Evolutionary conservation across 2,113 vertebrate species (phyloP).

Genomic region (Ictalurus furcatus): DNA sequence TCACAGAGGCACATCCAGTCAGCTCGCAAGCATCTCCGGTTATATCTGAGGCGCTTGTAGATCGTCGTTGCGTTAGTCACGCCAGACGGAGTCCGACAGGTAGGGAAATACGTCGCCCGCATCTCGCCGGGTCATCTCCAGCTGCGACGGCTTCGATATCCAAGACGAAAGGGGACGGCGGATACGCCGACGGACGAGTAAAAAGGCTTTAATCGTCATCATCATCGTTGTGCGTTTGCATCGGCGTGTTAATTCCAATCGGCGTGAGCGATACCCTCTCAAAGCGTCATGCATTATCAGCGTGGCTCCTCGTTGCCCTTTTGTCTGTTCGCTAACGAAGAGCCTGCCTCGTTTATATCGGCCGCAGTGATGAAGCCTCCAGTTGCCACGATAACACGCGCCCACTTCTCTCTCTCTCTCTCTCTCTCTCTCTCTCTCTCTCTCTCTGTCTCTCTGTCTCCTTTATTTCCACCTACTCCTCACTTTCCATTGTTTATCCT

Average conservation of each 20-base stretch:
- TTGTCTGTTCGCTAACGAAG: slow-evolving; percentile 41
- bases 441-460: neutral
- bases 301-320: slow-evolving; percentile 42
- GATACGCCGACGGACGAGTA: slow-evolving; percentile 26
- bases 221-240: slow-evolving; percentile 45
- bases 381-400: slow-evolving; percentile 15
- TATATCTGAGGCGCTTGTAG: neutral
- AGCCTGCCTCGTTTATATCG: slow-evolving; percentile 46
- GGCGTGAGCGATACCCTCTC: slow-evolving; percentile 42
- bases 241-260: slow-evolving; percentile 50
- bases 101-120: neutral
- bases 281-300: slow-evolving; percentile 55
- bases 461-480: slow-evolving; percentile 3
- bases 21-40: neutral
- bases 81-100: slow-evolving; percentile 27
- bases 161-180: neutral
- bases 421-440: neutral
- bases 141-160: slow-evolving; percentile 8
- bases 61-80: neutral
- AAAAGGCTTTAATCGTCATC: slow-evolving; percentile 51
- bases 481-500: slow-evolving; percentile 24
- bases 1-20: neutral
- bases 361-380: slow-evolving; percentile 24
- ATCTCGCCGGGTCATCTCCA: neutral
- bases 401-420: neutral